Conservation (phyloP, 2,113 vertebrate genomes). For the Cathartes aura region DNA sequence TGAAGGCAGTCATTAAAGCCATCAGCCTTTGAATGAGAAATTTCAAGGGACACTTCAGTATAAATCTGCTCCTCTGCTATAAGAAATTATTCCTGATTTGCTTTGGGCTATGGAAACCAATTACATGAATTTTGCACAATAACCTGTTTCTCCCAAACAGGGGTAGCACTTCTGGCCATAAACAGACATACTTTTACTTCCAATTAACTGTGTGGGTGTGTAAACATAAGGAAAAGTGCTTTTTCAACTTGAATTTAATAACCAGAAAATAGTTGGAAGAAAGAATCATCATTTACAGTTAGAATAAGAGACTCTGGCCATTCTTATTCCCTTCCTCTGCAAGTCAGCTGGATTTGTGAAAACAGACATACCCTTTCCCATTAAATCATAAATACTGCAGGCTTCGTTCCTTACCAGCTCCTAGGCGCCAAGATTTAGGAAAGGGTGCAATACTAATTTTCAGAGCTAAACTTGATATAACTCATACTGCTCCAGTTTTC, state of each 20-base stretch:
- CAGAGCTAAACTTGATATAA: not conserved
- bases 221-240: not conserved
- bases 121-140: conserved; percentile 45
- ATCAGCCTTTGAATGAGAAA: conserved; percentile 52
- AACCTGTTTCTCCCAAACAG: conserved; percentile 7
- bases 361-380: not conserved
- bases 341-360: not conserved
- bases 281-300: not conserved
- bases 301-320: not conserved
- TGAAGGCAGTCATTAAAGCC: conserved; percentile 44
- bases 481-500: not conserved
- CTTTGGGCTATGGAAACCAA: conserved; percentile 34
- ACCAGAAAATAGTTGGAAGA: not conserved
- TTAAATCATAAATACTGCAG: not conserved
- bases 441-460: not conserved
- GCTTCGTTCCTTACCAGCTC: not conserved
- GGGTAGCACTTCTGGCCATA: not conserved
- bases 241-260: conserved; percentile 18
- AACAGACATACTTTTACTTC: not conserved
- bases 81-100: conserved; percentile 50
- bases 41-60: conserved; percentile 56
- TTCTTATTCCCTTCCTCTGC: not conserved
- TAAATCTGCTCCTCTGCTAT: conserved; percentile 13
- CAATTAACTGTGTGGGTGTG: not conserved
- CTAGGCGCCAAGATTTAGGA: not conserved